Percentiles rank a stretch among this genome's conserved stretches.
phyloP scores from a whole-genome alignment of 2,113 vertebrate species.

The Pelobates fuscus region DNA sequence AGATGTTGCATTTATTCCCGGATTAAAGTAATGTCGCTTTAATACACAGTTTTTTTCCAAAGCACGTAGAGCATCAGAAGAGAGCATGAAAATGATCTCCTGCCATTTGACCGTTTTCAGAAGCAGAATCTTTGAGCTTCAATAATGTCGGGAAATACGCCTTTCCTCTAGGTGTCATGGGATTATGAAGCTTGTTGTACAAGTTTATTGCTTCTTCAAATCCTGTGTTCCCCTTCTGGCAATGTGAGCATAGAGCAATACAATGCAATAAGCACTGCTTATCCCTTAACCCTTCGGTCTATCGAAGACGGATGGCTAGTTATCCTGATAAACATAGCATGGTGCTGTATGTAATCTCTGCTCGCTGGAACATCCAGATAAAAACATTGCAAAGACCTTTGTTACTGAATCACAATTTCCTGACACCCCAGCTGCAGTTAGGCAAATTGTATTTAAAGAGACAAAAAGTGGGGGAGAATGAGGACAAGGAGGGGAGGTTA shows the following conservation, averaged over 20 bases:
- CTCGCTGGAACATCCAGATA: neutral
- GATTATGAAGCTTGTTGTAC: neutral
- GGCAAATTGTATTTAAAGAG: neutral
- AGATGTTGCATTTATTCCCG: slow-evolving; percentile 7
- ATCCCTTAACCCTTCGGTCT: too few species aligned
- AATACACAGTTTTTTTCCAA: neutral
- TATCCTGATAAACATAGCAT: neutral
- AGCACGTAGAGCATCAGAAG: neutral
- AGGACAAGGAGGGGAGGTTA: slow-evolving; percentile 21
- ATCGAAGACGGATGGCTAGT: too few species aligned
- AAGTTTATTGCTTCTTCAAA: neutral
- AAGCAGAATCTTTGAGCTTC: neutral
- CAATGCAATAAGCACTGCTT: neutral
- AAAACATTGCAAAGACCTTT: neutral
- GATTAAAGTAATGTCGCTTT: neutral
- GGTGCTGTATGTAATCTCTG: neutral
- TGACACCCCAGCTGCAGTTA: neutral
- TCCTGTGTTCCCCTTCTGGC: neutral
- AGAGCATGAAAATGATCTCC: neutral
- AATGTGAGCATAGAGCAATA: neutral
- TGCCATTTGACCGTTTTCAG: neutral
- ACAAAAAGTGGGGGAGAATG: neutral
- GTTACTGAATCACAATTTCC: neutral
- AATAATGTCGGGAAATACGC: neutral
- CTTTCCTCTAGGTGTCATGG: neutral